Conservation (phyloP, 2,113 vertebrate genomes). For the Cebus imitator region DNA sequence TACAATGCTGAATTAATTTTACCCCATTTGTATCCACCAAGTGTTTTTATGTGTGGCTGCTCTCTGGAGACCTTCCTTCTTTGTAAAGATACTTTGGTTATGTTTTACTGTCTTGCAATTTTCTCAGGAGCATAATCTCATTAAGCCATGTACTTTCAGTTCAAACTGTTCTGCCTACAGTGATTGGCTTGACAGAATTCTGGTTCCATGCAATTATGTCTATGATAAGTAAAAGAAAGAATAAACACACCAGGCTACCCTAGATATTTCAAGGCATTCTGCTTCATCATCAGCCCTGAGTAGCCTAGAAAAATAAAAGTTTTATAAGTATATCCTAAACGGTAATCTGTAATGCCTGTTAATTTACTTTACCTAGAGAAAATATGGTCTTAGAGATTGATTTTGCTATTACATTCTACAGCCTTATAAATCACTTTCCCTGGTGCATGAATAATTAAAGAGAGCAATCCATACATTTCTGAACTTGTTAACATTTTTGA, state of each 20-base stretch:
- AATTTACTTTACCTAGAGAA: slow-evolving; percentile 54
- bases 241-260: background rate
- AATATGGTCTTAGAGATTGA: slow-evolving; percentile 40
- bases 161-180: background rate
- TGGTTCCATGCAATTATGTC: background rate
- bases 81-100: background rate
- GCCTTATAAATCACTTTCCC: slow-evolving; percentile 38
- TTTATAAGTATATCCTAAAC: background rate
- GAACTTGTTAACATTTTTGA: slow-evolving; percentile 61
- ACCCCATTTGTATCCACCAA: background rate
- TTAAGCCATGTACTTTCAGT: background rate
- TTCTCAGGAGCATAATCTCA: background rate
- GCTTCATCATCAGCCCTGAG: background rate
- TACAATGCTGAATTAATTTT: background rate
- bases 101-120: background rate
- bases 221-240: slow-evolving; percentile 36
- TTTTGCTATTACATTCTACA: background rate
- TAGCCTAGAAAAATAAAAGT: background rate
- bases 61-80: background rate
- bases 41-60: background rate
- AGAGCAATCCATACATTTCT: slow-evolving; percentile 59
- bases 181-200: background rate
- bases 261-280: background rate
- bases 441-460: slow-evolving; percentile 34
- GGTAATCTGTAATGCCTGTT: background rate